These are phyloP conservation scores for Ceratosolen solmsi DNA, from an alignment of 1,140 invertebrate genomes.

Conservation along the genomic window DNA sequence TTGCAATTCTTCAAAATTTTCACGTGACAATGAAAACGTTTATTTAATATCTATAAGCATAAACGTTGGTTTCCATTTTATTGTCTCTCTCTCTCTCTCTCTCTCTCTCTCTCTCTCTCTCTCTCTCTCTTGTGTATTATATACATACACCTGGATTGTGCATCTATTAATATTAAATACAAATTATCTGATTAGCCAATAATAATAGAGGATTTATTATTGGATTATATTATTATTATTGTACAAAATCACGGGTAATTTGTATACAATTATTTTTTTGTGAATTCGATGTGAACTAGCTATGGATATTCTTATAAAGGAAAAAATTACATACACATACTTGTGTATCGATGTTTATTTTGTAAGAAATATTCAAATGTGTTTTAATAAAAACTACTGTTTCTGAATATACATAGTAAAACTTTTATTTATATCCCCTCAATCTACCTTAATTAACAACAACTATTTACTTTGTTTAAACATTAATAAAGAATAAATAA, in stretches of 20 bases:
- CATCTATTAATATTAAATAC: background rate
- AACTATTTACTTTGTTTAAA: too few relatives aligned
- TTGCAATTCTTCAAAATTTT: slow-evolving; percentile 31
- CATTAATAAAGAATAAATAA: too few relatives aligned
- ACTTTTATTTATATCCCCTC: background rate
- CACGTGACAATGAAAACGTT: background rate
- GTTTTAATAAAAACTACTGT: slow-evolving; percentile 35
- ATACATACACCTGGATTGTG: background rate
- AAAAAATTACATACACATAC: background rate
- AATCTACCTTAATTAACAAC: too few relatives aligned
- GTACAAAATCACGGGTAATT: background rate
- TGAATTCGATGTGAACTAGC: background rate
- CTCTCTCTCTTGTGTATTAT: background rate
- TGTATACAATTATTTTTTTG: background rate
- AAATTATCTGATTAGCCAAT: background rate
- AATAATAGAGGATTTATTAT: background rate
- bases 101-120: background rate
- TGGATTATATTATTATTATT: slow-evolving; percentile 26
- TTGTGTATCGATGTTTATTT: background rate
- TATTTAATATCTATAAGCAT: background rate
- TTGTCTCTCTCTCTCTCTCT: too few relatives aligned
- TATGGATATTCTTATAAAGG: background rate
- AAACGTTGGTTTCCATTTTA: background rate
- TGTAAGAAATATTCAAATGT: slow-evolving; percentile 36
- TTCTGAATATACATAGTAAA: background rate